Percentiles rank a stretch among this genome's conserved stretches.
phyloP scores from a whole-genome alignment of 2,797 vertebrate species.

The Periparus ater region DNA sequence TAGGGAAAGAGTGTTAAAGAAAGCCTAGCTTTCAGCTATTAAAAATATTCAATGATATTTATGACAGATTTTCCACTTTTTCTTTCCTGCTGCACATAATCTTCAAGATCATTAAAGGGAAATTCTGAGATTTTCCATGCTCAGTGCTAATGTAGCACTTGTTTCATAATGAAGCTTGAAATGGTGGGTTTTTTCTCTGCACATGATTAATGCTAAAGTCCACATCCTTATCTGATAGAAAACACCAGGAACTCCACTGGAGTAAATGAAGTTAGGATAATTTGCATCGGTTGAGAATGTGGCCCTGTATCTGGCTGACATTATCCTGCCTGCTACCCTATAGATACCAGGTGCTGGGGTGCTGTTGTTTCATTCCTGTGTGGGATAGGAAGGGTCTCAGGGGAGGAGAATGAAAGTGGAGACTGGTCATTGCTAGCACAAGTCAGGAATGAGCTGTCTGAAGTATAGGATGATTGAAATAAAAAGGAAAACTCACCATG shows the following conservation, averaged over 20 bases:
- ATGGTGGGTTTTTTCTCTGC: neutral
- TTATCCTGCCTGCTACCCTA: neutral
- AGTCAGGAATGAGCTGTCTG: neutral
- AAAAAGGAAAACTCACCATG: neutral
- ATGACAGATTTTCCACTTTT: conserved; percentile 27
- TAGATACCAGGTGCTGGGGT: neutral
- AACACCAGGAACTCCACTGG: conserved; percentile 26
- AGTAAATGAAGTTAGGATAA: conserved; percentile 47
- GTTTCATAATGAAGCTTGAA: conserved; percentile 60
- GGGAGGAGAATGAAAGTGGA: neutral
- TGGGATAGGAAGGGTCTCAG: neutral
- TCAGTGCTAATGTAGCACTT: conserved; percentile 25
- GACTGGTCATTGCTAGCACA: neutral
- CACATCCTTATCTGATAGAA: conserved; percentile 54
- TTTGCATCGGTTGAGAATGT: conserved; percentile 7
- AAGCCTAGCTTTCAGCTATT: conserved; percentile 42
- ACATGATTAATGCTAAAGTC: conserved; percentile 30
- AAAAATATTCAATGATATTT: conserved; percentile 54
- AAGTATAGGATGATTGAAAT: neutral
- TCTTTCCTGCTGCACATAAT: neutral
- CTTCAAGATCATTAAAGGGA: conserved; percentile 7
- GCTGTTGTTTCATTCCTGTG: neutral
- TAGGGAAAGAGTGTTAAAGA: neutral
- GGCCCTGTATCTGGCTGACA: neutral
- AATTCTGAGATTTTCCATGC: conserved; percentile 36